Evolutionary conservation across 1,140 invertebrate genomes (phyloP), one percentile per base, ranked within the genome.

Genomic region (Pristionchus pacificus): DNA sequence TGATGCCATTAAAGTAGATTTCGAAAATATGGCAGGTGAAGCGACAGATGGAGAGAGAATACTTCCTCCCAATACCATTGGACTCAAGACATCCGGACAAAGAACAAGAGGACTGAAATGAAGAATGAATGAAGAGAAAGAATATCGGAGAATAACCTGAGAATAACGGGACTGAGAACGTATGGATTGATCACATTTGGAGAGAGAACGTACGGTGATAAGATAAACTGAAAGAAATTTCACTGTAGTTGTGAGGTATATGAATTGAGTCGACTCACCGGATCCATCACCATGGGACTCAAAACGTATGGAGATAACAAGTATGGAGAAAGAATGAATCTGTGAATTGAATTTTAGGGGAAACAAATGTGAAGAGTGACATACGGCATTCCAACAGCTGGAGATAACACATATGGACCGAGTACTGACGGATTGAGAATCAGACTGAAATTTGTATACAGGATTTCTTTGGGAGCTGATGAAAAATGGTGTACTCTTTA

Each of bases 91-190:
- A 66, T 77, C 74, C 2, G 76, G 76, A 67, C 74, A 72, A 0
- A 77, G 59, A 24, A 77, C 74, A 29, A 65, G 64, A 1, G 76
- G 76, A n/a, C n/a, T n/a, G n/a, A n/a, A n/a, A 32, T 64, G 68
- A n/a, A 77, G 70, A 38, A 77, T 72, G 1, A 77, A 55, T 1
- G 75, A 74, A 55, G 69, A 72, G 30, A 77, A 13, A 15, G 77
- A 74, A 65, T 76, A 76, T n/a, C 74, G 75, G 61, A 71, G 76
- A 59, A 77, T 65, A n/a, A 77, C 68, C 49, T 77, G 77, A 77
- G 60, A 30, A 77, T 75, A 57, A 77, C 74, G 1, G 76, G 76
- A 32, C 75, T 66, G 31, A 77, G 67, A n/a, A 77, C 68, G 57
- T 77, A 77, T n/a, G 71, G 65, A 70, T 72, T 77, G 74, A 77